phyloP scores from a whole-genome alignment of 2,797 vertebrate genomes.

The Myripristis jacobus region DNA sequence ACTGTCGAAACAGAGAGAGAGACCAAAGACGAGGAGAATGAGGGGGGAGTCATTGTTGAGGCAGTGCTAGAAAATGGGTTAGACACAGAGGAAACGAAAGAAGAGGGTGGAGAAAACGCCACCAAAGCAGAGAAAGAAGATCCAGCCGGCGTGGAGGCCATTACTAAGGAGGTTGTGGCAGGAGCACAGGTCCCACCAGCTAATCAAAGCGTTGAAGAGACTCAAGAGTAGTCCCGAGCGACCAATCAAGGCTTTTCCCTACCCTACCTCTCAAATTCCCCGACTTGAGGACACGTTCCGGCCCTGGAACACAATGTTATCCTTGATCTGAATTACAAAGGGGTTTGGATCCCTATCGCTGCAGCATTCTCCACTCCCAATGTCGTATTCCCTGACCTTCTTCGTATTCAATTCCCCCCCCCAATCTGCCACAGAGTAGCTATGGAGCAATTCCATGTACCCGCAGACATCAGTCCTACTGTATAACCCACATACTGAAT shows the following conservation, averaged over 20 bases:
- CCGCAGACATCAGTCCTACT: slow-evolving; percentile 41
- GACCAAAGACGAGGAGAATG: slow-evolving; percentile 57
- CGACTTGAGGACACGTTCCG: slow-evolving; percentile 35
- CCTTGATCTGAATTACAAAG: slow-evolving; percentile 43
- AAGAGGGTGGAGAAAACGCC: slow-evolving; percentile 20
- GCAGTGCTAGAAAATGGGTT: slow-evolving; percentile 70
- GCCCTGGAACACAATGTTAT: slow-evolving; percentile 17
- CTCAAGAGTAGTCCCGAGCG: slow-evolving; percentile 55
- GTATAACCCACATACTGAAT: slow-evolving; percentile 72
- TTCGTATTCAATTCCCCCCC: slow-evolving; percentile 21
- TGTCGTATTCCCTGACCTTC: not conserved
- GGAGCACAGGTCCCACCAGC: slow-evolving; percentile 36
- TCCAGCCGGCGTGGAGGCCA: slow-evolving; percentile 30
- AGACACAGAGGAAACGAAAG: slow-evolving; percentile 59
- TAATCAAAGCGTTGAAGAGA: slow-evolving; percentile 60
- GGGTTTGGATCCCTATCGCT: slow-evolving; percentile 38
- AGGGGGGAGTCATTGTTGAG: slow-evolving; percentile 26
- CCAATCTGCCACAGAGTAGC: slow-evolving; percentile 45
- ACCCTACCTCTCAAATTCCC: slow-evolving; percentile 55
- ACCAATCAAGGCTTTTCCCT: slow-evolving; percentile 26
- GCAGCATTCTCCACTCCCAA: slow-evolving; percentile 51
- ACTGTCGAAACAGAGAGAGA: slow-evolving; percentile 38
- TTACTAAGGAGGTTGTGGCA: slow-evolving; percentile 45
- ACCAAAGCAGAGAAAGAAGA: slow-evolving; percentile 47
- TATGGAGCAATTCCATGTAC: slow-evolving; percentile 17